Conservation (phyloP, 2,113 vertebrate genomes). For the Mobula hypostoma region DNA sequence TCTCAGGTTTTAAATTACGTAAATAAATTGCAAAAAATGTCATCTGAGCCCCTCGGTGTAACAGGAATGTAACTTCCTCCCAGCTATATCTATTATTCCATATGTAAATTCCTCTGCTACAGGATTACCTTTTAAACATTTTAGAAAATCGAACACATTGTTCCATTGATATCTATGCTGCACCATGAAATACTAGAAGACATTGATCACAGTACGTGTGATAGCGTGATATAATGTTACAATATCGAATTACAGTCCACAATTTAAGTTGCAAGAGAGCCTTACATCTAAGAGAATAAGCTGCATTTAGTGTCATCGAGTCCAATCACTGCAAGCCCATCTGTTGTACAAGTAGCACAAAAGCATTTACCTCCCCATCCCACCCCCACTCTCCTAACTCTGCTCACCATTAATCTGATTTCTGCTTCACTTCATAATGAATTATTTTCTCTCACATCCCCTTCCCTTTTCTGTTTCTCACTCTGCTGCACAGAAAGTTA, state of each 20-base stretch:
- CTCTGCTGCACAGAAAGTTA: not conserved
- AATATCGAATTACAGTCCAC: not conserved
- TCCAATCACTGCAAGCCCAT: not conserved
- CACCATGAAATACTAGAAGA: not conserved
- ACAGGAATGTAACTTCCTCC: not conserved
- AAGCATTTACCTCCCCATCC: not conserved
- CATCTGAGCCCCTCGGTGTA: not conserved
- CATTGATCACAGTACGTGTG: not conserved
- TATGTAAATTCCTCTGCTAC: not conserved
- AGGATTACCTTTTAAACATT: not conserved
- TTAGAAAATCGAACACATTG: not conserved
- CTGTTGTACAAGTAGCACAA: not conserved
- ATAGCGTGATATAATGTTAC: not conserved
- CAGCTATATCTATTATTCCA: constrained; percentile 17
- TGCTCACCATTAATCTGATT: not conserved
- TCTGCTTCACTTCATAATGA: not conserved
- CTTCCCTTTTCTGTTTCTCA: no score
- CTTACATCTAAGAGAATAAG: not conserved
- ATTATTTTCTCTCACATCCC: not conserved
- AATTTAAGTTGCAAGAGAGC: not conserved
- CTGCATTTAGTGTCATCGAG: not conserved
- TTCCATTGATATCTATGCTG: not conserved
- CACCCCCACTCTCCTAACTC: not conserved
- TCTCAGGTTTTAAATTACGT: constrained; percentile 31
- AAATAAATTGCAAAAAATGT: constrained; percentile 7